Evolutionary conservation across 2,113 vertebrate species (phyloP).

Genomic region (Microtus richardsoni): DNA sequence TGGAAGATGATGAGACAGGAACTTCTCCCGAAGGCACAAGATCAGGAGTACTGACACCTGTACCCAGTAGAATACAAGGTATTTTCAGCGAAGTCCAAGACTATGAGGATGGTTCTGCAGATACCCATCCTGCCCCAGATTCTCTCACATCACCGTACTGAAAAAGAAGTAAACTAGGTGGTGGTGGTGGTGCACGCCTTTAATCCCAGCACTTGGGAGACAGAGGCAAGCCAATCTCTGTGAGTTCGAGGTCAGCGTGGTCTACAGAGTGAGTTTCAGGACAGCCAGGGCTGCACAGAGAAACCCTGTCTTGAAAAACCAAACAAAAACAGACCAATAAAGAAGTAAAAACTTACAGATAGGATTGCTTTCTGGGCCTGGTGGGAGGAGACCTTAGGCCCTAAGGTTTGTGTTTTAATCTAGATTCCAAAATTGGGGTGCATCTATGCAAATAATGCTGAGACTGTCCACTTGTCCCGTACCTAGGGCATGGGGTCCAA

Average conservation of each 20-base stretch:
- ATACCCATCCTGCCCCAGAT: constrained; percentile 11
- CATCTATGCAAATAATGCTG: neutral
- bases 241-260: neutral
- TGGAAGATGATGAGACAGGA: neutral
- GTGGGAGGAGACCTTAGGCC: neutral
- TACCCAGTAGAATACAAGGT: neutral
- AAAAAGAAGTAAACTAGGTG: neutral
- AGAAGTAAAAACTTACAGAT: constrained; percentile 3
- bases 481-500: neutral
- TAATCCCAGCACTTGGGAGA: neutral
- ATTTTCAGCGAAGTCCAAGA: neutral
- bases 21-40: neutral
- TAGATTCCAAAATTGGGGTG: neutral
- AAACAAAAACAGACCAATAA: neutral
- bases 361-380: neutral
- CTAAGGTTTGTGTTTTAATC: neutral
- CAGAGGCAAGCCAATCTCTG: neutral
- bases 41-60: neutral
- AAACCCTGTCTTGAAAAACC: neutral
- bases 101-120: neutral
- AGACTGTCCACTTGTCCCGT: neutral
- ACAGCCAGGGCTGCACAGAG: neutral
- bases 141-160: neutral
- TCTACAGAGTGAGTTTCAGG: neutral
- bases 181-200: neutral